Evolutionary conservation across 2,888 invertebrate genomes (phyloP), one percentile per base, ranked within the genome.

Genomic region (Meteorus cinctellus): DNA sequence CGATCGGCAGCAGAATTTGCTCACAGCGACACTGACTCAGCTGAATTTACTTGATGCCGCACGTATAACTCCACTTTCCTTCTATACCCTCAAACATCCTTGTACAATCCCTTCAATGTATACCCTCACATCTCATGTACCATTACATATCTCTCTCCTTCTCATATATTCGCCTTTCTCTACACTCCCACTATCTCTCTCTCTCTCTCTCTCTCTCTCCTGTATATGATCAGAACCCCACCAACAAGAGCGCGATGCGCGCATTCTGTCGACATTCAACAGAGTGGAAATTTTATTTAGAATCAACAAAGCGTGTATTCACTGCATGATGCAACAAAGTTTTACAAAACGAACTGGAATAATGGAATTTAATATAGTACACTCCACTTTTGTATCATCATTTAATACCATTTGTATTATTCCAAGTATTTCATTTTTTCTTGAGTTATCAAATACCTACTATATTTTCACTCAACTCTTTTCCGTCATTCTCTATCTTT

Each of bases 401-500:
- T 65, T 48, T 41, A 12, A 48, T 24, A 27, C 16, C 6, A n/a
- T 27, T 41, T 24, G 24, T 24, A 41, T 41, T 41, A 41, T 41
- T 2, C 12, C 12, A 12, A 12, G 12, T 12, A 2, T 41, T 41
- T 41, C 41, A 41, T 41, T 10, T 41, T 24, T 12, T 12, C 41
- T 12, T 2, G 2, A 41, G 2, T 41, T 41, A 41, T 41, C 1
- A 41, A 41, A 41, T 41, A 41, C 41, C 4, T 12, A 12, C 12
- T 12, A 8, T 41, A 41, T 12, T 12, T 41, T 41, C 12, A 41
- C 8, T 41, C 41, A 41, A 41, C 12, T 41, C 12, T 41, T 8
- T 8, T 1, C 2, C 12, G 1, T 12, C 0, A n/a, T 55, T 55
- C 1, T 48, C n/a, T 24, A 1, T 0, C 19, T 91, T 92, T 27